phyloP scores from a whole-genome alignment of 2,113 vertebrate species.

The Cisticola juncidis region DNA sequence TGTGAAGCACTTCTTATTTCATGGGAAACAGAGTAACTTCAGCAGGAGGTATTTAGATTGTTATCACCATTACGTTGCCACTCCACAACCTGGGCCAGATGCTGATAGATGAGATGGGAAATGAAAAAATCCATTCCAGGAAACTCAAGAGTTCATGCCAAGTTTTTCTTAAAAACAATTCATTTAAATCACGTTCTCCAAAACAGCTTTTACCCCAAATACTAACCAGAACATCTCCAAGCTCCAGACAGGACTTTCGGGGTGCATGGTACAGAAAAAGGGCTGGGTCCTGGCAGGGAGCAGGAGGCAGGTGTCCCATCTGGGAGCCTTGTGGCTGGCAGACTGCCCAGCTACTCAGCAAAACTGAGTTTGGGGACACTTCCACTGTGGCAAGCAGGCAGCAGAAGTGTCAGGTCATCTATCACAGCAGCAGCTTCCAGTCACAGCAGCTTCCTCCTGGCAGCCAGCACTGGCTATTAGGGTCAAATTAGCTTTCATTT shows the following conservation, averaged over 20 bases:
- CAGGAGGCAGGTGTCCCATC: fast-evolving
- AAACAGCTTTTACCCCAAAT: background rate
- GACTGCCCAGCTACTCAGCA: background rate
- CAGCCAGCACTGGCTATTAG: background rate
- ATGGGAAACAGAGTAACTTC: background rate
- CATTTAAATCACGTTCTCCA: background rate
- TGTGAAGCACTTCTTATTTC: background rate
- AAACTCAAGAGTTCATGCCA: background rate
- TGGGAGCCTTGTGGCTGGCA: background rate
- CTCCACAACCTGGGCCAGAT: background rate
- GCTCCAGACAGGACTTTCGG: background rate
- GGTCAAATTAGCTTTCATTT: background rate
- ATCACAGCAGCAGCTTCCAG: background rate
- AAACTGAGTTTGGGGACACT: background rate
- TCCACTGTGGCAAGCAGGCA: background rate
- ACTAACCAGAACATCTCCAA: fast-evolving
- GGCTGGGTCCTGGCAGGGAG: background rate
- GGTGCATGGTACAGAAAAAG: background rate
- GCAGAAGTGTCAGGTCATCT: background rate
- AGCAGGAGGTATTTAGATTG: background rate
- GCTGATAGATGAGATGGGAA: background rate
- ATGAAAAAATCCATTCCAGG: background rate
- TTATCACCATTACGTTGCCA: fast-evolving
- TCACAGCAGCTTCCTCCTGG: background rate
- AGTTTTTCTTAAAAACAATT: background rate